Percentiles rank a stretch among this genome's conserved stretches.
phyloP scores from a whole-genome alignment of 2,113 vertebrate genomes.

The Tenrec ecaudatus region DNA sequence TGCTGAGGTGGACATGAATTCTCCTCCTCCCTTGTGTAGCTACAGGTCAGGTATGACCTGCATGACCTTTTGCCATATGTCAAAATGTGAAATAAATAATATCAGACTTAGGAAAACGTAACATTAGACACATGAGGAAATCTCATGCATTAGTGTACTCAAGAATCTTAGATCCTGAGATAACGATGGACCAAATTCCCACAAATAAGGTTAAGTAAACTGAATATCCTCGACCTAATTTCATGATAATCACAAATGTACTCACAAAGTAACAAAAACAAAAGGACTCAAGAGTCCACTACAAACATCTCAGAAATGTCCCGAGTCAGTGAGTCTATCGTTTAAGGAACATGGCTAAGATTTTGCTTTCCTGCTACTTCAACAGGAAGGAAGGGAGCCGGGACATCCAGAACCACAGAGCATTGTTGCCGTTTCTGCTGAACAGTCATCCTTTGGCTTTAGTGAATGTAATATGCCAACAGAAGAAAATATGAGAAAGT shows the following conservation, averaged over 20 bases:
- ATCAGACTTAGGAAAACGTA: background rate
- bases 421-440: background rate
- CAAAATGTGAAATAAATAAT: background rate
- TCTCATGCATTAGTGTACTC: background rate
- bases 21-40: too few species aligned
- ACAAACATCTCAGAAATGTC: conserved; percentile 10
- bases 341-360: background rate
- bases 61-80: too few species aligned
- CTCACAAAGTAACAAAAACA: background rate
- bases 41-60: too few species aligned
- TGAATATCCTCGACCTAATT: background rate
- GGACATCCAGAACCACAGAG: background rate
- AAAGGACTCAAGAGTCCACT: background rate
- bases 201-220: background rate
- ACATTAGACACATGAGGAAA: background rate
- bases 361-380: background rate
- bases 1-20: too few species aligned
- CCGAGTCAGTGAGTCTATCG: background rate
- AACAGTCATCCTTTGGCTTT: too few species aligned
- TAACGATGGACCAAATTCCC: background rate
- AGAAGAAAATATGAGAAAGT: too few species aligned
- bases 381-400: background rate
- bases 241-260: conserved; percentile 1
- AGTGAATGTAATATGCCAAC: too few species aligned
- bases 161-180: background rate